These are phyloP conservation scores for Amitus sp. DNA, from an alignment of 2,888 invertebrate genomes.

Conservation along the genomic window DNA sequence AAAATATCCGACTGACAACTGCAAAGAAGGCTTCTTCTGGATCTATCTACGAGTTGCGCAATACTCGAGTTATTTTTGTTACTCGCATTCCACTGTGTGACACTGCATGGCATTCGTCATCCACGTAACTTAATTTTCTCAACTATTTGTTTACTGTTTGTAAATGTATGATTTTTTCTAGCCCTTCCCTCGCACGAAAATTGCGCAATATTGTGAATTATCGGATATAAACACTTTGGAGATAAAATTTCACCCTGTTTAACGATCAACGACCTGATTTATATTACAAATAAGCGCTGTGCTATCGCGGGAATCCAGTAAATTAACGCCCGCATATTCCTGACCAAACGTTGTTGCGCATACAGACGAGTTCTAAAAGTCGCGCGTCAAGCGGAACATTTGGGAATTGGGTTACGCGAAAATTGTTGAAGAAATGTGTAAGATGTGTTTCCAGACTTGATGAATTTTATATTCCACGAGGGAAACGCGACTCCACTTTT, in stretches of 20 bases:
- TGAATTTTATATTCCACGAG: too few species aligned
- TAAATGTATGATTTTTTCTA: not conserved
- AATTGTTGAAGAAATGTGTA: too few species aligned
- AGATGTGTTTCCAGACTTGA: too few species aligned
- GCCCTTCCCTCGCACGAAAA: not conserved
- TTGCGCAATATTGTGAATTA: not conserved
- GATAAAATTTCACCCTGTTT: not conserved
- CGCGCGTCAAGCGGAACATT: too few species aligned
- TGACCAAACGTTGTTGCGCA: not conserved
- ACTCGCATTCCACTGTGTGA: not conserved
- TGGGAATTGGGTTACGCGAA: too few species aligned
- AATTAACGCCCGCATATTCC: not conserved
- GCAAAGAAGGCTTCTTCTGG: not conserved
- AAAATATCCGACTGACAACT: constrained; percentile 1
- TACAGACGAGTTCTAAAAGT: not conserved
- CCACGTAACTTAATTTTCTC: not conserved
- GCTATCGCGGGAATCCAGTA: not conserved
- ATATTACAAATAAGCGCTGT: not conserved
- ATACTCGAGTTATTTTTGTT: not conserved
- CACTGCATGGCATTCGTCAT: not conserved
- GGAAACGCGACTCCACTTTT: too few species aligned
- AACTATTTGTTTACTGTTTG: too few species aligned
- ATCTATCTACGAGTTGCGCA: not conserved
- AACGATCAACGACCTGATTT: not conserved
- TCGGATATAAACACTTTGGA: too few species aligned